Base-by-base conservation (phyloP, 2,113 vertebrate species). In the Cyphomyrus discorhynchus region DNA sequence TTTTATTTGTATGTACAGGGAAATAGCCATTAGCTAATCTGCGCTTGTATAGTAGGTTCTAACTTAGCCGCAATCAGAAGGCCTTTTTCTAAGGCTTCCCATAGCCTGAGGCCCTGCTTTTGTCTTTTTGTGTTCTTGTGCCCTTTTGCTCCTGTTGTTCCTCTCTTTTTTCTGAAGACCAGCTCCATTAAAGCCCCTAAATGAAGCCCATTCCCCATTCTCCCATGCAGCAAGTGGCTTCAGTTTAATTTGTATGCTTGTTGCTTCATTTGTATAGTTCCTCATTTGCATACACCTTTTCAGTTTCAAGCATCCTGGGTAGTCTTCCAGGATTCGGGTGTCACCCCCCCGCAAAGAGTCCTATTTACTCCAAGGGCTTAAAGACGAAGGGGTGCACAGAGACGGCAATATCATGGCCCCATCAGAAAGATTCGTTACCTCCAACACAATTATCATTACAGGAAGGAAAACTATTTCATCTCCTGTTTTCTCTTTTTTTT, bases 341-440 rank as follows among this genome's bases (percentile, higher is more conserved):
- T 84, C 50, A 53, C 66, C 15, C 46, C 52, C 13, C 3, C 31
- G 42, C 42, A 46, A 42, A 42, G 35, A 1, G n/a, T 19, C 49
- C 88, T 46, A 45, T 35, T 80, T n/a, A 35, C 13, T 19, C 13
- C 3, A 42, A 17, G 58, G 19, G 70, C 46, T 6, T 39, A 66
- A 45, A 53, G 49, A 52, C 5, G 42, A 45, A 52, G 35, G 74
- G 88, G 10, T 10, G 1, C 9, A 45, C 31, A 45, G 17, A 7
- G 47, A 89, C 1, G 21, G 53, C n/a, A 1, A 53, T 89, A 89
- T 58, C 74, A 52, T 31, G 3, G 70, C 4, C 27, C 19, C 52
- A 74, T 82, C 88, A 21, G 31, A 89, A 53, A 83, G 88, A 82
- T 82, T 56, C 27, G 80, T 56, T 56, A 89, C 88, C 49, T 56